phyloP scores from a whole-genome alignment of 2,113 vertebrate genomes.

The Leiothrix lutea region DNA sequence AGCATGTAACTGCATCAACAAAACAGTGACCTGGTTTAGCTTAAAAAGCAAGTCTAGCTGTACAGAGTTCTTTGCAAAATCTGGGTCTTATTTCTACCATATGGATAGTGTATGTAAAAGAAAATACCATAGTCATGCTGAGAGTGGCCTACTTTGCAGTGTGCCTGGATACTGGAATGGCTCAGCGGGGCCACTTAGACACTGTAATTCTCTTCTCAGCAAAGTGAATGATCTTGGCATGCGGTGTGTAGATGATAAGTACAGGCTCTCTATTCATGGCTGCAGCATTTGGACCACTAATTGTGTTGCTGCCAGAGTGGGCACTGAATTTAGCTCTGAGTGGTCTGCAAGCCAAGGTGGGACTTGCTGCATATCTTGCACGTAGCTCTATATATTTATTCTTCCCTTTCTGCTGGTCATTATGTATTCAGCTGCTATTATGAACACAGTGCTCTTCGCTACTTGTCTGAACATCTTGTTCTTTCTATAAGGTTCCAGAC shows the following conservation, averaged over 20 bases:
- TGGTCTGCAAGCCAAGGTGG: neutral
- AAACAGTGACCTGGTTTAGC: neutral
- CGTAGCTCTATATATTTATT: neutral
- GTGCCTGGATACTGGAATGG: neutral
- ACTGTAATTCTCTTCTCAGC: neutral
- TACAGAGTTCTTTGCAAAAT: neutral
- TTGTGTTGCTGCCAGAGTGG: neutral
- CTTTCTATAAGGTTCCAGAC: neutral
- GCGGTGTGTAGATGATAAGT: neutral
- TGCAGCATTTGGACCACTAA: neutral
- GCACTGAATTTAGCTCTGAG: neutral
- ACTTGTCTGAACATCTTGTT: constrained; percentile 30
- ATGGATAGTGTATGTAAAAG: neutral
- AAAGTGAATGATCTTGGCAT: neutral
- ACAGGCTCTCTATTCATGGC: neutral
- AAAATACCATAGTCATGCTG: constrained; percentile 21
- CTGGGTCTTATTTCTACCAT: constrained; percentile 1
- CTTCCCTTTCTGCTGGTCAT: neutral
- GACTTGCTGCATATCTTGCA: neutral
- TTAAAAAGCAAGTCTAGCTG: neutral
- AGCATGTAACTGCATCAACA: neutral
- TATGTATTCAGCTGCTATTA: constrained; percentile 11
- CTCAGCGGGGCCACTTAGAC: neutral
- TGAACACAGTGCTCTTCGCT: neutral
- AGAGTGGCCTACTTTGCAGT: constrained; percentile 9